Conservation (phyloP, 2,888 invertebrate species). For the Mylabris sibirica region DNA sequence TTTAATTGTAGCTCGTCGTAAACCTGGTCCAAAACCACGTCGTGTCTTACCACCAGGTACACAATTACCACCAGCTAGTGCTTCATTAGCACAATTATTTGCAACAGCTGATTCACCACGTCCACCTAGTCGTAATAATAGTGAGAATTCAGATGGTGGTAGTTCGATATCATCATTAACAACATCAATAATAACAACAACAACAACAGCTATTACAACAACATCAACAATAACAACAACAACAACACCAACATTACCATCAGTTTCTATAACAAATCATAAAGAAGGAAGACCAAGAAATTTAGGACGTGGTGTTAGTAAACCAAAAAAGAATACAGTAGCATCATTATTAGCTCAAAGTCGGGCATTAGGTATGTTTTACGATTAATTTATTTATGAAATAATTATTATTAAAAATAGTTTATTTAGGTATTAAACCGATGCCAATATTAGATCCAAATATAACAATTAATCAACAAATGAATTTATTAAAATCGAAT, state of each 20-base stretch:
- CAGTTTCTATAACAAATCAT: slow-evolving; percentile 49
- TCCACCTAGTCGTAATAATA: slow-evolving; percentile 62
- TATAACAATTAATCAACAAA: slow-evolving; percentile 66
- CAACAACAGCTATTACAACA: too few relatives aligned
- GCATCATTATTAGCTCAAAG: slow-evolving; percentile 88
- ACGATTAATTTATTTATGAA: too few relatives aligned
- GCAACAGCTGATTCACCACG: slow-evolving; percentile 68
- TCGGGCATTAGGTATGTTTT: slow-evolving; percentile 70
- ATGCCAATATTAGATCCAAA: slow-evolving; percentile 68
- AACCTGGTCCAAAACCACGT: slow-evolving; percentile 76
- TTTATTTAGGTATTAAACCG: slow-evolving; percentile 75
- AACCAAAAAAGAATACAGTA: slow-evolving; percentile 92
- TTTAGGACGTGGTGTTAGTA: slow-evolving; percentile 85
- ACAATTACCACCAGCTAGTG: slow-evolving; percentile 62
- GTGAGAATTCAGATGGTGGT: slow-evolving; percentile 55
- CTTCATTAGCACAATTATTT: slow-evolving; percentile 66
- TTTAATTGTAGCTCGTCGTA: slow-evolving; percentile 69
- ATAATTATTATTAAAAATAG: too few relatives aligned
- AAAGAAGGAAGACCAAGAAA: slow-evolving; percentile 85
- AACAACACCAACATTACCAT: slow-evolving; percentile 38
- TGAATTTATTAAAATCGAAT: slow-evolving; percentile 66
- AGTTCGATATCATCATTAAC: slow-evolving; percentile 54
- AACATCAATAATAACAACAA: slow-evolving; percentile 42
- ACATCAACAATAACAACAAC: slow-evolving; percentile 39
- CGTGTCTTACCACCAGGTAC: slow-evolving; percentile 65